These are phyloP conservation scores for Littorina saxatilis DNA, from an alignment of 1,140 invertebrate genomes.

Conservation along the genomic window DNA sequence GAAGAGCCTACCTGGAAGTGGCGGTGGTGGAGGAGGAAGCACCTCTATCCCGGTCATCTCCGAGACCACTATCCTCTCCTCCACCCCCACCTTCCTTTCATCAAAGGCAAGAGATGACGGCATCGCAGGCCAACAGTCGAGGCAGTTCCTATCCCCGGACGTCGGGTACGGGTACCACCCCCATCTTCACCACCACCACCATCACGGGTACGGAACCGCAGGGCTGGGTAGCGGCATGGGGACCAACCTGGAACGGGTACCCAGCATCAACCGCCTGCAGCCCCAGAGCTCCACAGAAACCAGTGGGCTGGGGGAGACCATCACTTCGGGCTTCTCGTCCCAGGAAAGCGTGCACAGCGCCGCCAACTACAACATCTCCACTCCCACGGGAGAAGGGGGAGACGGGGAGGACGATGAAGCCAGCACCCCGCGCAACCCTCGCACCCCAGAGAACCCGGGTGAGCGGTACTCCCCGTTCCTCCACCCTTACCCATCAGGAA, in stretches of 20 bases:
- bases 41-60: conserved; percentile 1
- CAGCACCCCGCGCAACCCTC: background rate
- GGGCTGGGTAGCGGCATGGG: background rate
- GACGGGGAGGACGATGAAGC: background rate
- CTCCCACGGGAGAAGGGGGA: background rate
- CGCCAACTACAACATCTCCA: background rate
- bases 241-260: conserved; percentile 50
- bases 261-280: conserved; percentile 60
- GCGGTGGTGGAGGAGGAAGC: background rate
- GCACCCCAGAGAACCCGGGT: background rate
- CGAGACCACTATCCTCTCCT: conserved; percentile 3
- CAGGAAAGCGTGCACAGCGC: conserved; percentile 67
- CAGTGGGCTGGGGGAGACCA: conserved; percentile 68
- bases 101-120: background rate
- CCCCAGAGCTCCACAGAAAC: conserved; percentile 72
- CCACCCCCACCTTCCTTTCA: background rate
- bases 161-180: conserved; percentile 2
- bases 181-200: conserved; percentile 26
- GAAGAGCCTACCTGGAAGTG: background rate
- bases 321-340: conserved; percentile 69
- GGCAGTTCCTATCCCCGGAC: conserved; percentile 35
- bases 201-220: background rate
- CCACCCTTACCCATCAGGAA: background rate
- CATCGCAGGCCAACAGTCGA: background rate
- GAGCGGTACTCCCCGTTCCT: background rate